Percentiles rank a stretch among this genome's conserved stretches.
Conservation (phyloP, 2,888 invertebrate species). For the Tiliacea aurago region DNA sequence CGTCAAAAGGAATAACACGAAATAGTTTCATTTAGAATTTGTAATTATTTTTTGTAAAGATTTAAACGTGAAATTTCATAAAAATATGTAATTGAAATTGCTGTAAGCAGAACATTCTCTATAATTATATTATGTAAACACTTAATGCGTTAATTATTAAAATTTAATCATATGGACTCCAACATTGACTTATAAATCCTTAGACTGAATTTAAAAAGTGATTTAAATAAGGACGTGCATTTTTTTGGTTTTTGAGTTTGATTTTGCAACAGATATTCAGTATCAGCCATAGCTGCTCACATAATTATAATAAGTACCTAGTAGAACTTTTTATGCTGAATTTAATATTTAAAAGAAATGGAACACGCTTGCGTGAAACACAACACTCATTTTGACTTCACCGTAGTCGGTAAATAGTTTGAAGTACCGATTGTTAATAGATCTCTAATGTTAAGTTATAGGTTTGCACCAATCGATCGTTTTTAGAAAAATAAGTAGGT, state of each 20-base stretch:
- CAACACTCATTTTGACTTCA: neutral
- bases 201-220: slow-evolving; percentile 46
- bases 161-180: neutral
- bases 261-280: neutral
- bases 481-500: neutral
- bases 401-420: neutral
- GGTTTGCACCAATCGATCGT: neutral
- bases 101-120: neutral
- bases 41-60: neutral
- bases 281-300: neutral
- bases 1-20: neutral
- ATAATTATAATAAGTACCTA: no score
- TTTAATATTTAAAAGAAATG: neutral
- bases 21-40: neutral
- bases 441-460: neutral
- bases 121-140: no score
- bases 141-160: no score
- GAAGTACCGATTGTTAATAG: neutral
- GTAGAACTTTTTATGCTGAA: neutral
- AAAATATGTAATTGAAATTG: neutral
- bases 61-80: neutral
- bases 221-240: slow-evolving; percentile 1
- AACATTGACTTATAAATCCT: slow-evolving; percentile 17
- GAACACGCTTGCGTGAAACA: neutral
- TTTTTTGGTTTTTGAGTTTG: neutral